Evolutionary conservation across 2,888 invertebrate species (phyloP).

Genomic region (Teleiodes luculella): DNA sequence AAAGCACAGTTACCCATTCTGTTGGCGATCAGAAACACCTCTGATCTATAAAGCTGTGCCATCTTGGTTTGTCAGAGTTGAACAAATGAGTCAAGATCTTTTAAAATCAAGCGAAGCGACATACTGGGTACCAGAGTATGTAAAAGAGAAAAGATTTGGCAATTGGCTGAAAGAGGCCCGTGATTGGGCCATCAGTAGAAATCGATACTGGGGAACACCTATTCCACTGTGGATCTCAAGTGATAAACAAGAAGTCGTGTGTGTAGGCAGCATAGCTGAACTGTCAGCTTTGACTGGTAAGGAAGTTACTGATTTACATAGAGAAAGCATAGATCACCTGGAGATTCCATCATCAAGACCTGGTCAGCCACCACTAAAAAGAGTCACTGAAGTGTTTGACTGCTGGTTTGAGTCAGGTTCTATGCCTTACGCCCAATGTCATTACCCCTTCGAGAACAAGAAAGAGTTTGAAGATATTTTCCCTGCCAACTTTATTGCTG

Average conservation of each 20-base stretch:
- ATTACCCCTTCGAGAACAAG: constrained; percentile 96
- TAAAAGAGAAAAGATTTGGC: constrained; percentile 98
- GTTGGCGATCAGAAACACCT: constrained; percentile 99
- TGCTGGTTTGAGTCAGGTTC: constrained; percentile 99
- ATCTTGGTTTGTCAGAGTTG: constrained; percentile 98
- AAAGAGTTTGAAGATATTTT: constrained; percentile 94
- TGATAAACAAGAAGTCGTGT: constrained; percentile 94
- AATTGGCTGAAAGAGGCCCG: constrained; percentile 98
- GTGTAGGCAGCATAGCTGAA: constrained; percentile 95
- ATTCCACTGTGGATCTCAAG: constrained; percentile 98
- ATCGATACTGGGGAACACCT: constrained; percentile 99
- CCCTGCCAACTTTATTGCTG: constrained; percentile 99
- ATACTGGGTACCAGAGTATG: constrained; percentile 99
- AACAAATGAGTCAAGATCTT: constrained; percentile 90
- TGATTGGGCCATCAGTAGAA: constrained; percentile 98
- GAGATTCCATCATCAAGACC: constrained; percentile 93
- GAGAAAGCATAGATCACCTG: constrained; percentile 95
- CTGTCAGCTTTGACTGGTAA: constrained; percentile 89
- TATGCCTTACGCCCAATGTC: constrained; percentile 98
- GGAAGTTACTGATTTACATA: constrained; percentile 93
- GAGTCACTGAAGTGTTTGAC: constrained; percentile 97
- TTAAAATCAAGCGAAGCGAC: constrained; percentile 89
- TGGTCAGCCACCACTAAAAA: constrained; percentile 89
- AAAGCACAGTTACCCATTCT: constrained; percentile 98
- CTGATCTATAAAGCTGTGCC: constrained; percentile 98